phyloP scores from a whole-genome alignment of 2,888 invertebrate genomes.

The Calameuta filiformis region DNA sequence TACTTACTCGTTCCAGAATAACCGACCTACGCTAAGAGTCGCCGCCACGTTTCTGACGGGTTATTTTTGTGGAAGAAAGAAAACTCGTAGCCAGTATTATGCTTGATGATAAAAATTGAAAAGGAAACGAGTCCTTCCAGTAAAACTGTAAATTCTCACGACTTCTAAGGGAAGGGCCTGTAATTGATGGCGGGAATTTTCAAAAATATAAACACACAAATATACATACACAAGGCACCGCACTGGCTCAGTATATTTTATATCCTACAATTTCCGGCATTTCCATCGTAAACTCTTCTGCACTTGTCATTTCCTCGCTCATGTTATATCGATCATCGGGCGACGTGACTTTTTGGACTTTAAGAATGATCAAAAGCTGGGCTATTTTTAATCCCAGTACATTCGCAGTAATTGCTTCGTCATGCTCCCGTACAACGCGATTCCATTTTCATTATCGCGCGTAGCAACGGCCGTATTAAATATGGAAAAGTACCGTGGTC shows the following conservation, averaged over 20 bases:
- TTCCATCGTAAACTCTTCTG: slow-evolving; percentile 8
- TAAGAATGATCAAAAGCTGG: neutral
- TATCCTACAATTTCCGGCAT: slow-evolving; percentile 43
- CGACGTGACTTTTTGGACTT: neutral
- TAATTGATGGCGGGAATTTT: neutral
- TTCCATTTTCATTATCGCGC: neutral
- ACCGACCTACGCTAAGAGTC: slow-evolving; percentile 39
- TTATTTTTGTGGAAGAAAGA: neutral
- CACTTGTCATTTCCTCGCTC: slow-evolving; percentile 45
- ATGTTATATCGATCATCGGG: slow-evolving; percentile 10
- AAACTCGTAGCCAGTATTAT: neutral
- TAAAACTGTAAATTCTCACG: neutral
- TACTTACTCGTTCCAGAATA: slow-evolving; percentile 21
- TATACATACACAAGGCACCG: neutral
- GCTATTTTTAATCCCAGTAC: neutral
- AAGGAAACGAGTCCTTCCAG: neutral
- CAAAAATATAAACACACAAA: neutral
- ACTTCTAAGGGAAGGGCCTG: neutral
- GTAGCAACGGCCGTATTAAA: neutral
- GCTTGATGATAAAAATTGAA: neutral
- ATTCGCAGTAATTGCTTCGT: neutral
- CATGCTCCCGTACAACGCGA: neutral
- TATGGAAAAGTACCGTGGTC: neutral
- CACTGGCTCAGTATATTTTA: neutral
- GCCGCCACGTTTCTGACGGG: neutral